Percentiles rank a stretch among this genome's conserved stretches.
Evolutionary conservation across 2,797 vertebrate genomes (phyloP).

Genomic region (Ataeniobius toweri): DNA sequence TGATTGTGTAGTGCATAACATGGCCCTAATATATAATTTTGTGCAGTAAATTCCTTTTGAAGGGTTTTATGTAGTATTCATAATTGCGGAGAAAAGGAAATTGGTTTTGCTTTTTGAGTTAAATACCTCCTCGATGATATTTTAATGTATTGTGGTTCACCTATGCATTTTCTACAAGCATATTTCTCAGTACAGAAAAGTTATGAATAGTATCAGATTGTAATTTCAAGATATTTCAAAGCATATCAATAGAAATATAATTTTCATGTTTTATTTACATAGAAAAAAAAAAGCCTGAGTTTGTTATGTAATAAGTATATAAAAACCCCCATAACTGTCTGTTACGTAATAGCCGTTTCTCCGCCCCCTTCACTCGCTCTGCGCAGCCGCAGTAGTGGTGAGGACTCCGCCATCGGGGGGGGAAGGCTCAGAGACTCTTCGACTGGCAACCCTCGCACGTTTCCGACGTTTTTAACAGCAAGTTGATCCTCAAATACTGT

Average conservation of each 20-base stretch:
- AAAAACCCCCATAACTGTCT: constrained; percentile 33
- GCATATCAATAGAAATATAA: background rate
- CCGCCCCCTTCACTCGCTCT: constrained; percentile 34
- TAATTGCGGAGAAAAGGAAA: background rate
- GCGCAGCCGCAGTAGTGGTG: constrained; percentile 56
- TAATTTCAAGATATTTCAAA: background rate
- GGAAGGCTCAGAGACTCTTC: constrained; percentile 74
- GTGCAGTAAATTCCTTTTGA: background rate
- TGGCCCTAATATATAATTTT: too few relatives aligned
- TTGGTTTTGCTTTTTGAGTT: background rate
- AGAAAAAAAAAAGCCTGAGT: constrained; percentile 23
- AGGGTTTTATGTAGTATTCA: too few relatives aligned
- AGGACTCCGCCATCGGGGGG: constrained; percentile 78
- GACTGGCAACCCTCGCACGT: constrained; percentile 54
- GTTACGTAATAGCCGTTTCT: constrained; percentile 73
- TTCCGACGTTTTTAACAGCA: constrained; percentile 40
- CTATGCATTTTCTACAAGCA: too few relatives aligned
- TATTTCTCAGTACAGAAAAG: background rate
- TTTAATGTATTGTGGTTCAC: background rate
- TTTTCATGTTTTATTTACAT: background rate
- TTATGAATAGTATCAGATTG: background rate
- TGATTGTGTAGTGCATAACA: too few relatives aligned
- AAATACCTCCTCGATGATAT: background rate
- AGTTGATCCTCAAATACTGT: constrained; percentile 37
- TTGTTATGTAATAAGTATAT: constrained; percentile 71